phyloP scores from a whole-genome alignment of 2,113 vertebrate species.

The Cynopterus brachyotis region DNA sequence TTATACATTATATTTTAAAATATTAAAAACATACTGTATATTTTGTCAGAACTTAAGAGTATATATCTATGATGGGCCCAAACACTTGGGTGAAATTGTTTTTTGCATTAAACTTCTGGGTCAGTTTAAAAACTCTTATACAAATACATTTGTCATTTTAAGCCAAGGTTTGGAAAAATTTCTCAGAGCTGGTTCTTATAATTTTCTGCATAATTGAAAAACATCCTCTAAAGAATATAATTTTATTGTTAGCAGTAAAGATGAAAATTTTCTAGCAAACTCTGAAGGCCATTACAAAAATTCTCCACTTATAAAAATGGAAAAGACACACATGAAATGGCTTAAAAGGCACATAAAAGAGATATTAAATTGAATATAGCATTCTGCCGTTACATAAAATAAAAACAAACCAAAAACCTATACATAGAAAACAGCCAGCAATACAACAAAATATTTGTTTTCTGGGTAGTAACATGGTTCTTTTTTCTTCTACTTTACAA shows the following conservation, averaged over 20 bases:
- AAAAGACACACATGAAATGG: not conserved
- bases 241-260: not conserved
- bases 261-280: not conserved
- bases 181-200: not conserved
- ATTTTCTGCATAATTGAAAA: not conserved
- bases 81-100: not conserved
- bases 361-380: not conserved
- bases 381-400: not conserved
- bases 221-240: not conserved
- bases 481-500: not conserved
- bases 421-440: not conserved
- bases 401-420: not conserved
- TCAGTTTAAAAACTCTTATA: not conserved
- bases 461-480: not conserved
- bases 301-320: not conserved
- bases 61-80: accelerated
- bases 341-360: not conserved
- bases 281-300: not conserved
- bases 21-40: not conserved
- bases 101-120: not conserved
- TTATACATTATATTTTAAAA: not conserved
- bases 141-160: not conserved
- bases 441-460: not conserved
- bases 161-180: not conserved
- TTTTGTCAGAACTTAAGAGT: not conserved